Percentiles rank a stretch among this genome's conserved stretches.
Conservation (phyloP, 2,888 invertebrate genomes). For the Helleia helle region DNA sequence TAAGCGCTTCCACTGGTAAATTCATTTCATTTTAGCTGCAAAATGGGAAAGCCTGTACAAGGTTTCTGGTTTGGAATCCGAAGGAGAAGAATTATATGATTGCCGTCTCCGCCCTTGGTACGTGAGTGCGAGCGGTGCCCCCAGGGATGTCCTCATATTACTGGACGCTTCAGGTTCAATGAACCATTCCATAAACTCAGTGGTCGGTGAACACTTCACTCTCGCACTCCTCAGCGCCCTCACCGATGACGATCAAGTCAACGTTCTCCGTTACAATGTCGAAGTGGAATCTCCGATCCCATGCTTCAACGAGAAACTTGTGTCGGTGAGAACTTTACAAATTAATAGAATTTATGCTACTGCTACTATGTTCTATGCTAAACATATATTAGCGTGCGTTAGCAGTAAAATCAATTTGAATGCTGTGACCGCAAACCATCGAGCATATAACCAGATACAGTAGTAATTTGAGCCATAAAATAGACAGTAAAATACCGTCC, state of each 20-base stretch:
- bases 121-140: constrained; percentile 57
- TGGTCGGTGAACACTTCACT: constrained; percentile 45
- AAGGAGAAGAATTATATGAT: constrained; percentile 47
- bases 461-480: no score
- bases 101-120: constrained; percentile 64
- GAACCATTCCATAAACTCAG: constrained; percentile 48
- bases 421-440: no score
- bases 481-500: no score
- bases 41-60: constrained; percentile 55
- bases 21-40: constrained; percentile 34
- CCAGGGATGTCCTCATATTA: constrained; percentile 53
- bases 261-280: constrained; percentile 52
- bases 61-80: constrained; percentile 24
- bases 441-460: no score
- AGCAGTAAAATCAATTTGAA: no score
- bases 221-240: constrained; percentile 54
- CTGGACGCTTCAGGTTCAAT: constrained; percentile 62
- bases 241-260: constrained; percentile 61
- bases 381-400: no score
- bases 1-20: no score
- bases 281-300: constrained; percentile 45
- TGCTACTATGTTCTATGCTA: no score
- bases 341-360: no score
- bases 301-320: constrained; percentile 55
- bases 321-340: constrained; percentile 35